Conservation (phyloP, 2,888 invertebrate genomes). For the Aplocera efformata region DNA sequence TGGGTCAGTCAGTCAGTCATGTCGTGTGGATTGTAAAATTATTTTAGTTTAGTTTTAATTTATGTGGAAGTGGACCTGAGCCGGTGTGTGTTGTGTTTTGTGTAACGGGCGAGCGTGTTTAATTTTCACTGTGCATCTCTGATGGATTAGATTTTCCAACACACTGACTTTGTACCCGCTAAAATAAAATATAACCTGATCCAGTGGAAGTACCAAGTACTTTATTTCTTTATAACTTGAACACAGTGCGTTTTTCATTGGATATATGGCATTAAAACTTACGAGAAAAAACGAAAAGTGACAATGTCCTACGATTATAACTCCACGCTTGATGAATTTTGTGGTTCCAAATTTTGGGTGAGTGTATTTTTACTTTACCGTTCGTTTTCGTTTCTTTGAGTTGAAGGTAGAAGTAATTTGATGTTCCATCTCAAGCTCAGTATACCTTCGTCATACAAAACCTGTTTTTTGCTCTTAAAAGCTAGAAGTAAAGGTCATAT, state of each 20-base stretch:
- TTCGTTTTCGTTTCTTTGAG: not conserved
- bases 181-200: no score
- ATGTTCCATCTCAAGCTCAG: not conserved
- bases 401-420: not conserved
- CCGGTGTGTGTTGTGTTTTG: no score
- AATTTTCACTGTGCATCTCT: no score
- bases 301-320: slow-evolving; percentile 67
- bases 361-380: slow-evolving; percentile 52
- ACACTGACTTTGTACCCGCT: no score
- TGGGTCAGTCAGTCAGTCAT: no score
- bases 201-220: no score
- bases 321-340: slow-evolving; percentile 86
- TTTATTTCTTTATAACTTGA: slow-evolving; percentile 2
- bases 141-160: not conserved
- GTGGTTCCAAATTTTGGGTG: slow-evolving; percentile 91
- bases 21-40: no score
- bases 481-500: slow-evolving; percentile 11
- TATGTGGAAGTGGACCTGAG: no score
- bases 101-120: no score
- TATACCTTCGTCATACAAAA: slow-evolving; percentile 16
- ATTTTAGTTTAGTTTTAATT: no score
- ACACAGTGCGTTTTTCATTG: slow-evolving; percentile 24
- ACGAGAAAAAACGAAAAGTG: slow-evolving; percentile 46
- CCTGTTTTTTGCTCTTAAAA: slow-evolving; percentile 26
- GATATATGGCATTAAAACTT: slow-evolving; percentile 42